phyloP scores from a whole-genome alignment of 2,113 vertebrate genomes.

The Tor tambroides region DNA sequence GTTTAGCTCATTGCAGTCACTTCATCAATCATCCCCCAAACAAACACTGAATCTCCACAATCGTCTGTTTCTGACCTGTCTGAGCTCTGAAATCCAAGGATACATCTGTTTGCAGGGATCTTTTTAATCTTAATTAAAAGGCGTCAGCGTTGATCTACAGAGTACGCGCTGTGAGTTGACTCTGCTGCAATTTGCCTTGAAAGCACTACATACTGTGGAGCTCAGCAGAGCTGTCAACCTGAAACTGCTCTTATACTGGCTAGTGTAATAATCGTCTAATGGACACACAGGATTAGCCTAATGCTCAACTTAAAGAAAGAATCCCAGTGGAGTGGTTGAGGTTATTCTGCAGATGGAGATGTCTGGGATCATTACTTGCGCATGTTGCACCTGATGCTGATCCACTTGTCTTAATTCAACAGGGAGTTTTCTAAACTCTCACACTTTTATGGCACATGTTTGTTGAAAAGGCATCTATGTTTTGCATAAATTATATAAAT shows the following conservation, averaged over 20 bases:
- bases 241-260: slow-evolving; percentile 69
- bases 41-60: not conserved
- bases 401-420: not conserved
- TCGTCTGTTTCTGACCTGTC: not conserved
- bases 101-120: slow-evolving; percentile 51
- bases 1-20: not conserved
- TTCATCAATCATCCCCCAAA: slow-evolving; percentile 4
- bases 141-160: slow-evolving; percentile 69
- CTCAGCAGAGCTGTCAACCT: slow-evolving; percentile 75
- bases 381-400: not conserved
- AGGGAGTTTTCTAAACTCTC: too few relatives aligned
- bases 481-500: not conserved
- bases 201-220: slow-evolving; percentile 69
- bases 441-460: not conserved
- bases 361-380: not conserved
- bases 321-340: not conserved
- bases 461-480: not conserved
- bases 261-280: slow-evolving; percentile 72
- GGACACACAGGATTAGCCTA: slow-evolving; percentile 72
- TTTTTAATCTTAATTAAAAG: slow-evolving; percentile 71
- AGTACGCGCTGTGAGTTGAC: slow-evolving; percentile 55
- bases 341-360: not conserved
- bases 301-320: slow-evolving; percentile 56
- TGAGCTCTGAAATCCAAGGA: not conserved
- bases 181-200: slow-evolving; percentile 69